Base-by-base conservation (phyloP, 2,113 vertebrate genomes). In the Rhombomys opimus region DNA sequence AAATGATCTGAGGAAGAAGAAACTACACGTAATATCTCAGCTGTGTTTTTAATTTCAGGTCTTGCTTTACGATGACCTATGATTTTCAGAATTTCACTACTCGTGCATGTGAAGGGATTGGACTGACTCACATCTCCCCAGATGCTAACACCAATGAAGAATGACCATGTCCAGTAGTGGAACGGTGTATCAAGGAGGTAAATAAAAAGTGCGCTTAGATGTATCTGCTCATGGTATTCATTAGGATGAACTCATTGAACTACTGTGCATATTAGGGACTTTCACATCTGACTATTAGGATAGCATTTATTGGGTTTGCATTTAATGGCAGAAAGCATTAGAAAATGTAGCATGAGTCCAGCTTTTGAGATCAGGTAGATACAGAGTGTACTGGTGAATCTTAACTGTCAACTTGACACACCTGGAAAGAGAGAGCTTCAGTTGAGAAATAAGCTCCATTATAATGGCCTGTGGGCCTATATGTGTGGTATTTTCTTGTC, bases 31-130 rank as follows among this genome's bases (percentile, higher is more conserved):
- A 61, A 2, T n/a, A 77, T 65, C 11, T 67, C 23, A 6, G 35
- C 54, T 87, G 25, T 80, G 80, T 22, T 27, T 85, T 95, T 73
- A 4, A 89, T 85, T 87, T 93, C 12, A 68, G 4, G 12, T 88
- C n/a, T 89, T 72, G 84, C 13, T 76, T 5, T 73, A 14, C 63
- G 20, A 86, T 73, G 77, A 7, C 7, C 13, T 17, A 81, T 67
- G 70, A 89, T 94, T 80, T 32, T 41, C 20, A 86, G 54, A 76
- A 89, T 91, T 80, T 25, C 25, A 81, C 72, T 35, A 94, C 77
- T 57, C 30, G 13, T 63, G 22, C 17, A n/a, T 3, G 7, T 73
- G 23, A 92, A 54, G 22, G 2, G 1, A 67, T 87, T 89, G 8
- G 12, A 9, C 75, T 7, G 12, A 76, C n/a, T 95, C 65, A 20